phyloP scores from a whole-genome alignment of 2,888 invertebrate species.

The Amiota mariae region DNA sequence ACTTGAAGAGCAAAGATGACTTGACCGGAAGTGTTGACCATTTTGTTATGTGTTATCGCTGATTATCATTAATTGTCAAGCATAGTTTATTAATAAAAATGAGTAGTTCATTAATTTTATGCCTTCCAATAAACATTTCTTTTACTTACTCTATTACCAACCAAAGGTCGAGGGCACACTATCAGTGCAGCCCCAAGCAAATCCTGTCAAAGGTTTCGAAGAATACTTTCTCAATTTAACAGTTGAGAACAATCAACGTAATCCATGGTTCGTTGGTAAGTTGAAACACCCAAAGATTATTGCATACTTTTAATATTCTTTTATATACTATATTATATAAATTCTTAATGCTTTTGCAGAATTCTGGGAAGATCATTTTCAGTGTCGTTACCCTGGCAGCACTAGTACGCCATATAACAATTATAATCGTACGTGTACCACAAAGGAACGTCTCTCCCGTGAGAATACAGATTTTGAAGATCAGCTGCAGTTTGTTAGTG shows the following conservation, averaged over 20 bases:
- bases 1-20: not conserved
- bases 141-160: not conserved
- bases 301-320: not conserved
- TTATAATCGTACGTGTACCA: slow-evolving; percentile 83
- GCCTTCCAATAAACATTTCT: not conserved
- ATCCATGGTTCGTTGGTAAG: slow-evolving; percentile 97
- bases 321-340: slow-evolving; percentile 18
- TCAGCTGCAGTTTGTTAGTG: slow-evolving; percentile 96
- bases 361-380: slow-evolving; percentile 96
- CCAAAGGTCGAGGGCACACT: slow-evolving; percentile 88
- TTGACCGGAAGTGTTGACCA: slow-evolving; percentile 2
- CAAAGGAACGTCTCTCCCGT: slow-evolving; percentile 82
- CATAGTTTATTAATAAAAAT: slow-evolving; percentile 8
- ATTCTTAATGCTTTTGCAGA: slow-evolving; percentile 76
- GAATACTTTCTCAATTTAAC: slow-evolving; percentile 89
- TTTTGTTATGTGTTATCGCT: not conserved
- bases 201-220: slow-evolving; percentile 89
- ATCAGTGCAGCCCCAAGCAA: slow-evolving; percentile 94
- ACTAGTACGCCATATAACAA: slow-evolving; percentile 88
- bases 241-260: slow-evolving; percentile 89
- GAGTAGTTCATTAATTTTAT: slow-evolving; percentile 5
- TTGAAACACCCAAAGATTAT: slow-evolving; percentile 53
- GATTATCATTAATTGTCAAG: slow-evolving; percentile 14
- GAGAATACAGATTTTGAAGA: slow-evolving; percentile 91
- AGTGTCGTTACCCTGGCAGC: slow-evolving; percentile 88